Conservation (phyloP, 2,797 vertebrate species). For the Helicolenus hilgendorfi region DNA sequence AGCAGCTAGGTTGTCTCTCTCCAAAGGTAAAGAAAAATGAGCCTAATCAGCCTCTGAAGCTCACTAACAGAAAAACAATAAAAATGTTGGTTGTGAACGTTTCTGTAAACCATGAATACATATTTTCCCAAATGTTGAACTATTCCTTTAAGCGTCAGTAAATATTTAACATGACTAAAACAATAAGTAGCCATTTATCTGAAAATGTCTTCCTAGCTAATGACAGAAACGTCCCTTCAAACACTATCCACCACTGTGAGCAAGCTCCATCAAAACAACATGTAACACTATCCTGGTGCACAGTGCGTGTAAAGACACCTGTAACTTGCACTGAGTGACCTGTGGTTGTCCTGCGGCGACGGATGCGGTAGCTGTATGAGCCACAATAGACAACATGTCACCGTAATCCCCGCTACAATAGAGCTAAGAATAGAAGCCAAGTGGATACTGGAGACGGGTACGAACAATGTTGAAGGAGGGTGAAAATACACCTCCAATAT, state of each 20-base stretch:
- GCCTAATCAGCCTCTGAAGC: background rate
- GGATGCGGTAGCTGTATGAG: constrained; percentile 65
- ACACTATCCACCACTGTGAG: constrained; percentile 5
- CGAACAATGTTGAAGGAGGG: constrained; percentile 70
- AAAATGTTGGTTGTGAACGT: background rate
- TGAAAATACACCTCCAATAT: constrained; percentile 44
- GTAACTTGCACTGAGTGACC: constrained; percentile 44
- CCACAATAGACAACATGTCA: constrained; percentile 83
- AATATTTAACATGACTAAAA: background rate
- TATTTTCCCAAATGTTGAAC: background rate
- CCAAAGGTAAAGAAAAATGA: background rate
- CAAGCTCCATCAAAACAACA: constrained; percentile 3
- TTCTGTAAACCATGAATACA: background rate
- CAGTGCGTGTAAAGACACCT: constrained; percentile 54
- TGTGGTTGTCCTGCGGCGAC: constrained; percentile 44
- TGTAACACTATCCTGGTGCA: constrained; percentile 41
- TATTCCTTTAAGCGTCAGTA: background rate
- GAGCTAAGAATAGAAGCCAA: constrained; percentile 85
- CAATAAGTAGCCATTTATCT: background rate
- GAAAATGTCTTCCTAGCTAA: background rate
- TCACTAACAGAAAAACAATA: background rate
- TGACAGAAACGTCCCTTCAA: background rate
- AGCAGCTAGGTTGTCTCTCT: background rate
- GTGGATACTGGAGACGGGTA: constrained; percentile 77
- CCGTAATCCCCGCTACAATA: constrained; percentile 79